Evolutionary conservation across 1,140 invertebrate genomes (phyloP), one percentile per base, ranked within the genome.

Genomic region (Episyrphus balteatus): DNA sequence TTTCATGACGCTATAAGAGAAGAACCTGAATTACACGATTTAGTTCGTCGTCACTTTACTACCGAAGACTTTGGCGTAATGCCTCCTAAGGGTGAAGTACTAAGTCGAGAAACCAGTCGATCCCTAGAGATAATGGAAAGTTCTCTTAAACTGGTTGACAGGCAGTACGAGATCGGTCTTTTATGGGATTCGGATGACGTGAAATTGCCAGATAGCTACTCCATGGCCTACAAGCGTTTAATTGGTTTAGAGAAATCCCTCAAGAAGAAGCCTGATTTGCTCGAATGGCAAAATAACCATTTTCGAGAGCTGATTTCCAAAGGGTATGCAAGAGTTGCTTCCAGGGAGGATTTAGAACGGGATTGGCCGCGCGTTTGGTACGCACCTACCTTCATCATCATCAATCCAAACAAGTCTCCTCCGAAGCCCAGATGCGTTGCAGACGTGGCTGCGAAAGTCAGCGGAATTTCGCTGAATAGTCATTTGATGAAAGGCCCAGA

Each of bases 321-420:
- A 17, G 36, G 36, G 15, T 37, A 37, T 17, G 36, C 36, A 5
- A 13, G 36, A 6, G 10, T n/a, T n/a, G 36, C 36, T 5, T n/a
- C 36, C 3, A 17, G 10, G 15, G 15, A 13, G 11, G 36, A 37
- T 3, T 37, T 37, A 10, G 13, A 37, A 12, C 3, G 13, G 6
- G 15, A 37, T 5, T n/a, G 36, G 17, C 42, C 36, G 3, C 36
- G 36, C 36, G 15, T 37, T 12, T 54, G 55, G 51, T 59, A 60
- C 33, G 17, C 58, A 7, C 58, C 57, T 12, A 55, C 59, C 33
- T 61, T 62, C 26, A 52, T 48, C 0, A 56, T 57, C 0, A 41
- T 37, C 0, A 55, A 57, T 43, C 44, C 42, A 6, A 53, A 56
- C 17, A 59, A 59, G 47, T 37, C 15, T 10, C 52, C 53, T 5